phyloP scores from a whole-genome alignment of 2,113 vertebrate species.

The Gobius niger region DNA sequence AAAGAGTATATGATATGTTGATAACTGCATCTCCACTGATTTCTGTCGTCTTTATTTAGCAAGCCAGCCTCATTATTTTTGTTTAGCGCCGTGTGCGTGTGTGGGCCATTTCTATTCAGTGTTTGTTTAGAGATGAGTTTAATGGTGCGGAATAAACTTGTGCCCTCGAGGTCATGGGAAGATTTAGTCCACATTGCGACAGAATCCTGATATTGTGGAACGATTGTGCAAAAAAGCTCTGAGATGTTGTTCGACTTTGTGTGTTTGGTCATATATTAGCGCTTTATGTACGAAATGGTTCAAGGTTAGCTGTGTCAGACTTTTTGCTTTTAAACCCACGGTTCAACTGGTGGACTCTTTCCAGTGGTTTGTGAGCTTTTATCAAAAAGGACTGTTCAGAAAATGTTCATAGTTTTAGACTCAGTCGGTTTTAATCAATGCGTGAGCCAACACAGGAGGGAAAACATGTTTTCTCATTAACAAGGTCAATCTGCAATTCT shows the following conservation, averaged over 20 bases:
- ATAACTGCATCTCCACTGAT: constrained; percentile 40
- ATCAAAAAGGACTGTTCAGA: too few relatives aligned
- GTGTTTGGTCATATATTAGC: background rate
- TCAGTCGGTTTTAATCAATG: too few relatives aligned
- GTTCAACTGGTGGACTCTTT: too few relatives aligned
- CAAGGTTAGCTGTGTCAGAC: too few relatives aligned
- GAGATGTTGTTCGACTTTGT: too few relatives aligned
- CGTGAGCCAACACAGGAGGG: too few relatives aligned
- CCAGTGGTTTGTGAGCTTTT: too few relatives aligned
- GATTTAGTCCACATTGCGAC: background rate
- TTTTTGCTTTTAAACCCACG: too few relatives aligned
- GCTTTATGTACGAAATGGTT: background rate
- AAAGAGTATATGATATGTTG: constrained; percentile 26
- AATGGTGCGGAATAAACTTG: background rate
- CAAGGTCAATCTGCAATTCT: too few relatives aligned
- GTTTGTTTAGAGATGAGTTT: background rate
- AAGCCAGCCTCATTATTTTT: constrained; percentile 30
- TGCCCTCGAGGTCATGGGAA: background rate
- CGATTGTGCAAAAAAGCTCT: background rate
- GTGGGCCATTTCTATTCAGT: background rate
- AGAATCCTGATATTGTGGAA: background rate
- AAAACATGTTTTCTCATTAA: too few relatives aligned
- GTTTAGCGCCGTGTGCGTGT: constrained; percentile 33
- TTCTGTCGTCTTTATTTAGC: constrained; percentile 20
- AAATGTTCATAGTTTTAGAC: too few relatives aligned